A percentile compares a stretch with the other conserved stretches of the same genome.
Evolutionary conservation across 2,797 vertebrate species (phyloP).

Genomic region (Lagodon rhomboides): DNA sequence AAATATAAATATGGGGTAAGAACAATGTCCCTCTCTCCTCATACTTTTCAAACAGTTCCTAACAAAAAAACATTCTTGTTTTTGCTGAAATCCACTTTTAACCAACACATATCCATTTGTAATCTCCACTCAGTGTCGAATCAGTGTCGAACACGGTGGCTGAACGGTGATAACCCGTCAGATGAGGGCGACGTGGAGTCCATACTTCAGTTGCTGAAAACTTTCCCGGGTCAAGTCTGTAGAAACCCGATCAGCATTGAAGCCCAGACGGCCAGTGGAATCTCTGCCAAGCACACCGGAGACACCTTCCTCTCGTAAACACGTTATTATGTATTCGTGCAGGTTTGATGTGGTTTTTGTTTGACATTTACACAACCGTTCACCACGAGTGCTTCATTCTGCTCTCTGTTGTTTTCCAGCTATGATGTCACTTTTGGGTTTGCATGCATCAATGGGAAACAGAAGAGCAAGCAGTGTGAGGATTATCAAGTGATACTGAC

Average conservation of each 20-base stretch:
- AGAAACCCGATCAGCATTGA: conserved; percentile 54
- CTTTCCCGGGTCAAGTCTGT: conserved; percentile 59
- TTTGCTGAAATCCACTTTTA: not conserved
- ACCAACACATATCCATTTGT: not conserved
- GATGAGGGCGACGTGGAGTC: conserved; percentile 64
- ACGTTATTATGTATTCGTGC: not conserved
- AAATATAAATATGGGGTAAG: not conserved
- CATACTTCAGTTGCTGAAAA: conserved; percentile 52
- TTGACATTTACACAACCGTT: not conserved
- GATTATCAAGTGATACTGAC: conserved; percentile 66
- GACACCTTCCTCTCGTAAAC: conserved; percentile 57
- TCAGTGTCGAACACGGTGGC: conserved; percentile 67
- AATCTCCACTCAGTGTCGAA: conserved; percentile 31
- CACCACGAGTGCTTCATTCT: not conserved
- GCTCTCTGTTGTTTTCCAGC: conserved; percentile 36
- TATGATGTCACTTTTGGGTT: conserved; percentile 66
- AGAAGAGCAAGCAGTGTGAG: conserved; percentile 53
- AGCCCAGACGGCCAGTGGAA: conserved; percentile 55
- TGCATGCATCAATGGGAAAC: conserved; percentile 65
- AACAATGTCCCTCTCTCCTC: too few relatives aligned
- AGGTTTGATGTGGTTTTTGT: not conserved
- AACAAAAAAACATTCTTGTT: not conserved
- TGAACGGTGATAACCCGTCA: conserved; percentile 56
- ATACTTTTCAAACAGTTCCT: not conserved
- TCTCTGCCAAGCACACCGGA: conserved; percentile 48